Percentiles rank a stretch among this genome's conserved stretches.
Conservation (phyloP, 2,797 vertebrate genomes). For the Avahi laniger region DNA sequence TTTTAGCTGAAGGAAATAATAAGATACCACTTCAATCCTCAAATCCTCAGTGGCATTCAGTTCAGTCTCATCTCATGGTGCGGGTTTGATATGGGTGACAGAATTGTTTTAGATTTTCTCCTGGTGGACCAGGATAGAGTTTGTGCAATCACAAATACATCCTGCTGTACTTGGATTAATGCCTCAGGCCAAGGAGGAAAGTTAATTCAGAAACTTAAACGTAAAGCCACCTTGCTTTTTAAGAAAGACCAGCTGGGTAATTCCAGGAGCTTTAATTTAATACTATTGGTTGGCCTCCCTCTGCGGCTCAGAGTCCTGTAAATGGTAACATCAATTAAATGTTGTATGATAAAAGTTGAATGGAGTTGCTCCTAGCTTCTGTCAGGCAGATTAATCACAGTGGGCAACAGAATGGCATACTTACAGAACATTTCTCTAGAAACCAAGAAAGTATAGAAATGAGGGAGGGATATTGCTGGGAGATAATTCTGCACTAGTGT, state of each 20-base stretch:
- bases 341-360: background rate
- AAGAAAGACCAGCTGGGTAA: background rate
- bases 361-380: background rate
- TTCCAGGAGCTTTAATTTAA: background rate
- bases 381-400: slow-evolving; percentile 25
- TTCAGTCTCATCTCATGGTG: background rate
- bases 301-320: background rate
- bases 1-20: background rate
- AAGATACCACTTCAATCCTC: background rate
- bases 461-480: background rate
- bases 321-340: slow-evolving; percentile 40
- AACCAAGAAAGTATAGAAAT: background rate
- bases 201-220: slow-evolving; percentile 30
- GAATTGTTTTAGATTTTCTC: background rate
- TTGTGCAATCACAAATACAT: background rate
- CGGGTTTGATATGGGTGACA: background rate
- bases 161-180: background rate
- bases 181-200: background rate
- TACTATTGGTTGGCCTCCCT: background rate
- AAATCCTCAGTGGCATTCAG: background rate
- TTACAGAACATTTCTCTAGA: background rate
- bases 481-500: background rate
- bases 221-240: background rate
- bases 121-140: background rate
- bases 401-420: background rate